Evolutionary conservation across 2,113 vertebrate genomes (phyloP), one percentile per base, ranked within the genome.

Genomic region (Ranitomeya imitator): DNA sequence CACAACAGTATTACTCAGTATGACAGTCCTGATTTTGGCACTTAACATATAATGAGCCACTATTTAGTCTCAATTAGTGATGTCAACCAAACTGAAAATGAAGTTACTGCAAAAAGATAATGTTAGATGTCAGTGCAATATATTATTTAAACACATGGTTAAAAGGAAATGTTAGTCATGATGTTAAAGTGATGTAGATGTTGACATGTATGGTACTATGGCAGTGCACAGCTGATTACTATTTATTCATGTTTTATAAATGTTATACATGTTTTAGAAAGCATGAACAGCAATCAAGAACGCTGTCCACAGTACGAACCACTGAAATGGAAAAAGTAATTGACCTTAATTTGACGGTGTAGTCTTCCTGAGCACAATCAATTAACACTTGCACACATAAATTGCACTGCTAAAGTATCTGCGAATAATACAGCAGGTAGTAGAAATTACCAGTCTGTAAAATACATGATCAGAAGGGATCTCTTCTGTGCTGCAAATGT

Each of bases 331-430:
- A 61, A 84, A 77, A 82, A 67, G 74, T 54, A 86, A 88, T 78
- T 88, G 71, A 77, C 71, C 81, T 84, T 69, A 78, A 89, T 89
- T 89, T 85, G 18, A 85, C 78, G 81, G 80, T 85, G 37, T 57
- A 26, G 57, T 77, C 74, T 60, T 55, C 61, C 67, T 73, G 71
- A 78, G 21, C 59, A 54, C 73, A 78, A 65, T 81, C 60, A 88
- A 84, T 84, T 84, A 84, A 55, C 87, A 83, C 71, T 78, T 63
- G 57, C 60, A 65, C 52, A 78, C 87, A 88, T 83, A 78, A 71
- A 63, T 76, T 87, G 63, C 67, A 19, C 79, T 77, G 79, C 57
- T 88, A 88, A 76, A 73, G 54, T 61, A 59, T 61, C 37, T 61
- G 55, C 54, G 80, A 54, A 37, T 60, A 77, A 52, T 76, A 76